phyloP scores from a whole-genome alignment of 1,140 invertebrate genomes.

The Apolygus lucorum region DNA sequence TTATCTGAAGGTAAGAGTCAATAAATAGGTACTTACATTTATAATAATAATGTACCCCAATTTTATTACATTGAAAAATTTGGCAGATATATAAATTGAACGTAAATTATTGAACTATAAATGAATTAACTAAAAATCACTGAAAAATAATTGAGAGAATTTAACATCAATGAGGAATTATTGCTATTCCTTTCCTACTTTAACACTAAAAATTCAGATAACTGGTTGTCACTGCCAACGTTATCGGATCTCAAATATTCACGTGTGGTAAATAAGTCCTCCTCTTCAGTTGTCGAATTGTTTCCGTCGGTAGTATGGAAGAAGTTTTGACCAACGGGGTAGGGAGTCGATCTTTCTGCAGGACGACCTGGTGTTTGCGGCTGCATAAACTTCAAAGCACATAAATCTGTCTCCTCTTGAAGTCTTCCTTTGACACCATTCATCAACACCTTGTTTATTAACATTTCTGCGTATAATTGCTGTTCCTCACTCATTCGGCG shows the following conservation, averaged over 20 bases:
- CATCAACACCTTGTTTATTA: background rate
- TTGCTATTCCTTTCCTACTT: background rate
- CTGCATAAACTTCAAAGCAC: conserved; percentile 12
- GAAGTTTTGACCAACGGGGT: conserved; percentile 7
- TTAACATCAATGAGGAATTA: background rate
- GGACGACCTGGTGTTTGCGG: conserved; percentile 19
- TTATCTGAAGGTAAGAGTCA: background rate
- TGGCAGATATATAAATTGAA: background rate
- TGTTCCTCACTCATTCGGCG: background rate
- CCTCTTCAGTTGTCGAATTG: conserved; percentile 14
- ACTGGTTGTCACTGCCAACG: background rate
- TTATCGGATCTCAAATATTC: background rate
- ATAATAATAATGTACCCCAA: conserved; percentile 4
- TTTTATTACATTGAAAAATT: conserved; percentile 7
- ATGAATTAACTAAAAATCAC: background rate
- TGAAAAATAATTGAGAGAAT: background rate
- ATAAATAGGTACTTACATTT: background rate
- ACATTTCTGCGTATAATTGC: background rate
- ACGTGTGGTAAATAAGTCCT: conserved; percentile 3
- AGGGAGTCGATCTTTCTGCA: background rate
- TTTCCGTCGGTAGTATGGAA: background rate
- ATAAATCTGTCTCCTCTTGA: background rate
- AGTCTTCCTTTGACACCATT: background rate
- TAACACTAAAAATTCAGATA: background rate
- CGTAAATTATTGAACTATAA: background rate